Conservation (phyloP, 2,797 vertebrate species). For the Paguma larvata region DNA sequence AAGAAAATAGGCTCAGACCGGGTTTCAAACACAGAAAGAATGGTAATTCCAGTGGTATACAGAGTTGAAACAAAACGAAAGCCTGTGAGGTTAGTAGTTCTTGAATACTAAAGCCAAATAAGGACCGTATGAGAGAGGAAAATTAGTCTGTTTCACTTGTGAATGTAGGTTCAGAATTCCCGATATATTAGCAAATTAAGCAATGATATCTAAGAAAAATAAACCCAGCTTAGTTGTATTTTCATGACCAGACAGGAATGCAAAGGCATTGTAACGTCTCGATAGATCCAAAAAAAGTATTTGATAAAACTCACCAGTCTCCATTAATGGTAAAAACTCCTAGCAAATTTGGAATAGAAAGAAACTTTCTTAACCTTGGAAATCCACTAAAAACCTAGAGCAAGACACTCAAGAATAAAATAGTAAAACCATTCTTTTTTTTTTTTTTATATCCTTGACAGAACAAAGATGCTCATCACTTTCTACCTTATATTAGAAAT, state of each 20-base stretch:
- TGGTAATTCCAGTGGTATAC: background rate
- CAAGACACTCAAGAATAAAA: background rate
- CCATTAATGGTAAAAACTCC: background rate
- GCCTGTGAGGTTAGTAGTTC: background rate
- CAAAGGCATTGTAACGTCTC: background rate
- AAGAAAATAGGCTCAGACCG: background rate
- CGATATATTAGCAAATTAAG: background rate
- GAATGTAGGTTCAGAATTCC: background rate
- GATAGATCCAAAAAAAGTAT: background rate
- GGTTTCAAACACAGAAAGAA: background rate
- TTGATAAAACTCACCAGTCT: background rate
- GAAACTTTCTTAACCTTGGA: background rate
- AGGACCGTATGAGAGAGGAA: background rate
- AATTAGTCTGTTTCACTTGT: background rate
- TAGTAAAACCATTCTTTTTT: background rate
- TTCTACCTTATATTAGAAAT: background rate
- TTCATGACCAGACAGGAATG: background rate
- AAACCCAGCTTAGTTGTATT: background rate
- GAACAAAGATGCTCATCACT: background rate
- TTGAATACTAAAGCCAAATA: background rate
- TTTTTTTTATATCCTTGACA: background rate
- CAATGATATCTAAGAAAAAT: background rate
- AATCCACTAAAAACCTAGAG: background rate
- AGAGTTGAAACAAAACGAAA: background rate
- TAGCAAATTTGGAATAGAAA: background rate